Conservation (phyloP, 2,113 vertebrate species). For the Murina feae region DNA sequence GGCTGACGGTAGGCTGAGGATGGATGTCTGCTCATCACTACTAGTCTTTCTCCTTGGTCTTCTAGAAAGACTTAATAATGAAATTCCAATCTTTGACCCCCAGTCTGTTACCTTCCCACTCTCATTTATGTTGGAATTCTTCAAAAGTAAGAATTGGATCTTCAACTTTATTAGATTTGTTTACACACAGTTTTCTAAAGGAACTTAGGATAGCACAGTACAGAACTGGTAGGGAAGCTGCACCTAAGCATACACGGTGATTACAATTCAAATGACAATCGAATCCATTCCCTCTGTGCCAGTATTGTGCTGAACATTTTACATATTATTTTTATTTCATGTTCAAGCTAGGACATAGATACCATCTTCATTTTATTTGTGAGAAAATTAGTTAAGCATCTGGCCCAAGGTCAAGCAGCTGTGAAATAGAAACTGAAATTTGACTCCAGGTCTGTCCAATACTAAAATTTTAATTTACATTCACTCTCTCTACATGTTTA, state of each 20-base stretch:
- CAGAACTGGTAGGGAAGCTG: background rate
- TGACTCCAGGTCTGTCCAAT: background rate
- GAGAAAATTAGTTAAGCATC: background rate
- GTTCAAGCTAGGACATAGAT: background rate
- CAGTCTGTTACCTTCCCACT: background rate
- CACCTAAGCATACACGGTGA: background rate
- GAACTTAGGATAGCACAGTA: background rate
- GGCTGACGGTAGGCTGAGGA: background rate
- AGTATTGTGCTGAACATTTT: background rate
- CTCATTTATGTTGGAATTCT: background rate
- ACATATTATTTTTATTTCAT: background rate
- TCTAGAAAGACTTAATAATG: background rate
- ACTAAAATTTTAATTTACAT: background rate
- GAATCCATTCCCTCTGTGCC: background rate
- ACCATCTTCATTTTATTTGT: constrained; percentile 17
- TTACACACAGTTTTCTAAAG: background rate
- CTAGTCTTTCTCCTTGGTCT: background rate
- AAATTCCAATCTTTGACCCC: background rate
- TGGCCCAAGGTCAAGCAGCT: background rate
- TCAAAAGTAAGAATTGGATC: background rate
- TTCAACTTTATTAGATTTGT: background rate
- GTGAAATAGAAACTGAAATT: background rate
- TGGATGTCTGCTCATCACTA: background rate
- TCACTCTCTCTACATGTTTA: background rate
- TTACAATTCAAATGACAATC: background rate